Conservation (phyloP, 2,113 vertebrate species). For the Chaetodon auriga region DNA sequence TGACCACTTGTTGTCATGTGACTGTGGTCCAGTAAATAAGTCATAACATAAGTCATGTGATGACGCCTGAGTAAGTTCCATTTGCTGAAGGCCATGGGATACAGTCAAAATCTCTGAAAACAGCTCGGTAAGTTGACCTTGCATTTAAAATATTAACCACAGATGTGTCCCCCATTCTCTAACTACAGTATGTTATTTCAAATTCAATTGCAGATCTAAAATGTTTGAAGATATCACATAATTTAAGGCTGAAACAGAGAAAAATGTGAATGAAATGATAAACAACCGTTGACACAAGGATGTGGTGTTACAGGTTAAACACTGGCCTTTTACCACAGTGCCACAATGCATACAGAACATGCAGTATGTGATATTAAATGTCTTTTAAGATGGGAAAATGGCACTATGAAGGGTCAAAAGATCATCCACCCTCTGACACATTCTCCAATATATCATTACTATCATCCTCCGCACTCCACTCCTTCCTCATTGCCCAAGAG, state of each 20-base stretch:
- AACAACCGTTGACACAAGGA: background rate
- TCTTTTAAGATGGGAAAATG: background rate
- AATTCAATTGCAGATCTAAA: background rate
- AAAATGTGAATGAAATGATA: background rate
- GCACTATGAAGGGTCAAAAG: background rate
- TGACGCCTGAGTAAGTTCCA: too few relatives aligned
- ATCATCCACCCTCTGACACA: background rate
- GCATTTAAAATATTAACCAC: constrained; percentile 4
- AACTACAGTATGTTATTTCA: too few relatives aligned
- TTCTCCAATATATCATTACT: too few relatives aligned
- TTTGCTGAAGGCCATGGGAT: background rate
- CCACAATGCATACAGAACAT: background rate
- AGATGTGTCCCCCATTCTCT: background rate
- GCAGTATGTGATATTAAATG: background rate
- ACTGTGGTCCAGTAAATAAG: too few relatives aligned
- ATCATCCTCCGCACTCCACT: too few relatives aligned
- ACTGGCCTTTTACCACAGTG: too few relatives aligned
- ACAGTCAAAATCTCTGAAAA: background rate
- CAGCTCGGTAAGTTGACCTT: background rate
- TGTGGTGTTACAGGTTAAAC: too few relatives aligned
- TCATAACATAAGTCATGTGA: too few relatives aligned
- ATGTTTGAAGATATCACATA: background rate
- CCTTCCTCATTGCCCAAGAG: background rate
- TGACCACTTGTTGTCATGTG: too few relatives aligned
- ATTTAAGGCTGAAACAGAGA: background rate